Base-by-base conservation (phyloP, 2,113 vertebrate genomes). In the Oncorhynchus clarkii region DNA sequence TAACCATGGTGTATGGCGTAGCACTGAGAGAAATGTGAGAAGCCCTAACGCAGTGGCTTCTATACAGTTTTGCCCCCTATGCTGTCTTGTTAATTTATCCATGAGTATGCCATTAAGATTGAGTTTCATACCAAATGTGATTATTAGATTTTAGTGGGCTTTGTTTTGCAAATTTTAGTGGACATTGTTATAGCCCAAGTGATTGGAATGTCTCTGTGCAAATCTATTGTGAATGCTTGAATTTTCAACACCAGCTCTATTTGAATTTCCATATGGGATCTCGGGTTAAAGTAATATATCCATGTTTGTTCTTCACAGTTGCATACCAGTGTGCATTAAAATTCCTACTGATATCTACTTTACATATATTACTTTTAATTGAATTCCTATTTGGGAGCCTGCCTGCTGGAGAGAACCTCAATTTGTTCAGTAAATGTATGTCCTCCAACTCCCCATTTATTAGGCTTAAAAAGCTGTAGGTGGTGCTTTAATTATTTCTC, bases 401-500 rank as follows among this genome's bases (percentile, higher is more conserved):
- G 27, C 64, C 65, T 74, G 20, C 71, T 74, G 57, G 66, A 74
- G 54, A 79, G 67, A 70, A 48, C 73, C 16, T 65, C 39, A 64
- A 57, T 72, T 54, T 70, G 34, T 60, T 70, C 18, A 5, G 67
- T 49, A 79, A 70, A 78, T 60, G 18, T 60, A 79, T 74, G 78
- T 77, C 71, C 73, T 59, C 59, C 68, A 74, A 34, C 71, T 64
- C 68, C 67, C 71, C 62, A 26, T 83, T 71, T 71, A 71, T 78
- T 64, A 31, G 11, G 39, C 76, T 89, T 83, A 80, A 85, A 80
- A 76, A 67, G 68, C 80, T 73, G 72, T 67, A 57, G 73, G 74
- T 76, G 72, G 64, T 74, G 78, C 80, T 88, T 89, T 88, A 87
- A 89, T 90, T 88, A 87, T 88, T 84, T 82, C 67, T 69, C 73